These are phyloP conservation scores for Cryptocephalus moraei DNA, from an alignment of 2,888 invertebrate genomes.

Conservation along the genomic window DNA sequence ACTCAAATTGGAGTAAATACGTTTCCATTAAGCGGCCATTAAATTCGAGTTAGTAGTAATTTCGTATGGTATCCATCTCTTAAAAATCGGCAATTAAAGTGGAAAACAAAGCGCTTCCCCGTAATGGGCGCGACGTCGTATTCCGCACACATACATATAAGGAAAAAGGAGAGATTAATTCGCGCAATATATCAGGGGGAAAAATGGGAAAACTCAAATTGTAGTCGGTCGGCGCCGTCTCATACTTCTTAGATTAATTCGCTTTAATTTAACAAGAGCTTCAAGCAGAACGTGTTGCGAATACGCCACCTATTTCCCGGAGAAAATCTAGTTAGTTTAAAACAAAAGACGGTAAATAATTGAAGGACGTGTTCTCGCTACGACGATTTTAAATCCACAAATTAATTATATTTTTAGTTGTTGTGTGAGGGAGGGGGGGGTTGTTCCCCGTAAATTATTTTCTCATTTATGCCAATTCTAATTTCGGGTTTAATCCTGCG, in stretches of 20 bases:
- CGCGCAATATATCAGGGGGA: slow-evolving; percentile 15
- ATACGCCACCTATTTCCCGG: slow-evolving; percentile 18
- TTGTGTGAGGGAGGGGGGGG: no score
- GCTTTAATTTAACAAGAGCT: slow-evolving; percentile 30
- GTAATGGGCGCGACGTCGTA: not conserved
- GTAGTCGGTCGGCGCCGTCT: slow-evolving; percentile 16
- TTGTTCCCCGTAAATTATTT: slow-evolving; percentile 24
- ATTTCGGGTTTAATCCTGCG: no score
- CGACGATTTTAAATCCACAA: slow-evolving; percentile 25
- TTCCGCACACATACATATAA: slow-evolving; percentile 10
- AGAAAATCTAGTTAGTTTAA: slow-evolving; percentile 30
- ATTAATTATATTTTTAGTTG: slow-evolving; percentile 27
- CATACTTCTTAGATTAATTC: slow-evolving; percentile 27
- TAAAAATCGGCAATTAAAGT: no score
- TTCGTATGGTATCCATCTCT: no score
- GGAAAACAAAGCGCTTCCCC: no score
- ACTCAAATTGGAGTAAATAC: no score
- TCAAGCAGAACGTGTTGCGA: slow-evolving; percentile 28
- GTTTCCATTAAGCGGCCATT: no score
- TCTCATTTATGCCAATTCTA: slow-evolving; percentile 7
- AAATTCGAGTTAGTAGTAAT: no score
- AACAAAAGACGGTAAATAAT: slow-evolving; percentile 34
- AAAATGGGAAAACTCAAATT: slow-evolving; percentile 21
- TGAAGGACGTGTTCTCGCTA: slow-evolving; percentile 27
- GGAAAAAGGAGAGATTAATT: slow-evolving; percentile 16